These are phyloP conservation scores for Pterois miles DNA, from an alignment of 2,797 vertebrate species.

Conservation along the genomic window DNA sequence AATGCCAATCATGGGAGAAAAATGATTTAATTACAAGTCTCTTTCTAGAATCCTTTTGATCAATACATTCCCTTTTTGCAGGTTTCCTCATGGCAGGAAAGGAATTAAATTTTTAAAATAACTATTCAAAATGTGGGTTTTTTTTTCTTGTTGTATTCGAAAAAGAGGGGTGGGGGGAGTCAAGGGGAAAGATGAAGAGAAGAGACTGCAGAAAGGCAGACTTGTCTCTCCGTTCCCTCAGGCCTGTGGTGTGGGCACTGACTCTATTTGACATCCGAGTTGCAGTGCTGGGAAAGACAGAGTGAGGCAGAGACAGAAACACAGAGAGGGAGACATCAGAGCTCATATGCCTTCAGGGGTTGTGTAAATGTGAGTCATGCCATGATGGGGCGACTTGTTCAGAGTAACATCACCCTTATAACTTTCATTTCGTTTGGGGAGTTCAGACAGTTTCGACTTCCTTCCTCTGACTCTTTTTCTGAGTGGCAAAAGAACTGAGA, in stretches of 20 bases:
- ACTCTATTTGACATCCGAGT: conserved; percentile 80
- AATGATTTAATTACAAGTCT: not conserved
- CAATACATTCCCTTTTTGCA: not conserved
- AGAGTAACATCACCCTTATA: conserved; percentile 70
- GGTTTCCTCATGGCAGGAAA: conserved; percentile 9
- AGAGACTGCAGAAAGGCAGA: conserved; percentile 67
- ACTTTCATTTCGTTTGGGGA: conserved; percentile 71
- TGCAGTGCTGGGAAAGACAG: conserved; percentile 70
- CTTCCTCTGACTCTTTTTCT: conserved; percentile 37
- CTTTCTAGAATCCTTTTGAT: conserved; percentile 22
- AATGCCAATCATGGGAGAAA: conserved; percentile 1
- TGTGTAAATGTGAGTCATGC: conserved; percentile 77
- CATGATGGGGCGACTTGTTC: conserved; percentile 72
- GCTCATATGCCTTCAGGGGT: conserved; percentile 68
- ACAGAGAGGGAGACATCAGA: conserved; percentile 72
- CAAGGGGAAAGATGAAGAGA: conserved; percentile 61
- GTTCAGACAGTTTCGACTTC: conserved; percentile 65
- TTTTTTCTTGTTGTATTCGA: conserved; percentile 6
- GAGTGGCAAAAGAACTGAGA: conserved; percentile 41
- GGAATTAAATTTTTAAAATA: conserved; percentile 13
- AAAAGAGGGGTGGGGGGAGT: not conserved
- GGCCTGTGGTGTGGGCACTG: conserved; percentile 77
- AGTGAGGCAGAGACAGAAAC: conserved; percentile 70
- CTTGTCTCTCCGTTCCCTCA: conserved; percentile 75
- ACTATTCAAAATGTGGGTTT: conserved; percentile 29